Conservation (phyloP, 2,888 invertebrate genomes). For the Phaonia tiefii region DNA sequence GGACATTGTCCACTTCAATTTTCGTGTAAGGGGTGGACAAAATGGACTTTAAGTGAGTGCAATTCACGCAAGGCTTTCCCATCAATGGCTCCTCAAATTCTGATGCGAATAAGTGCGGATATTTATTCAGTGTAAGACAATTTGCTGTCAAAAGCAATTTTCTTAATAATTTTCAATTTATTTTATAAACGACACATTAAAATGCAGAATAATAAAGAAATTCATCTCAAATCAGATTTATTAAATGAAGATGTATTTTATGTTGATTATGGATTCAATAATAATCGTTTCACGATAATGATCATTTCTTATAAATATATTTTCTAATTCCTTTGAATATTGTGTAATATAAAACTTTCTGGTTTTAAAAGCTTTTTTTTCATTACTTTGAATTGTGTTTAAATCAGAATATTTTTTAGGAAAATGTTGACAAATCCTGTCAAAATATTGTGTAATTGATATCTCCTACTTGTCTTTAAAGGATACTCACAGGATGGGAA, state of each 20-base stretch:
- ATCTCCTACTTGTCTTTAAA: slow-evolving; percentile 50
- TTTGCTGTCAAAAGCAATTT: slow-evolving; percentile 67
- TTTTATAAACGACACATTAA: slow-evolving; percentile 33
- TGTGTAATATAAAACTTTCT: slow-evolving; percentile 61
- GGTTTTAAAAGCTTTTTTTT: slow-evolving; percentile 41
- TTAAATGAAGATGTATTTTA: neutral
- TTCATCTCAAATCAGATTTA: neutral
- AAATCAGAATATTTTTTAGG: neutral
- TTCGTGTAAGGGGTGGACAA: neutral
- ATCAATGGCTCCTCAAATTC: too few relatives aligned
- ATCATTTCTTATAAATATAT: neutral
- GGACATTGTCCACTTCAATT: slow-evolving; percentile 56
- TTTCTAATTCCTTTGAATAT: slow-evolving; percentile 43
- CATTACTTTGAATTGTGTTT: slow-evolving; percentile 6
- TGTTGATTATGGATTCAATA: neutral
- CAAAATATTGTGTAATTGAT: slow-evolving; percentile 71
- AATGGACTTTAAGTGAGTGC: slow-evolving; percentile 43
- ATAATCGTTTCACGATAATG: neutral
- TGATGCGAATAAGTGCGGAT: neutral
- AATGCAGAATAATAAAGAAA: neutral
- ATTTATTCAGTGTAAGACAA: slow-evolving; percentile 13
- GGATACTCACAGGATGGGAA: slow-evolving; percentile 40
- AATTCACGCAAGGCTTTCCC: neutral
- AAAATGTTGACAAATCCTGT: slow-evolving; percentile 68
- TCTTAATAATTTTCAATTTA: slow-evolving; percentile 64